Percentiles rank a stretch among this genome's conserved stretches.
Conservation (phyloP, 1,140 invertebrate species). For the Zaprionus ghesquierei region DNA sequence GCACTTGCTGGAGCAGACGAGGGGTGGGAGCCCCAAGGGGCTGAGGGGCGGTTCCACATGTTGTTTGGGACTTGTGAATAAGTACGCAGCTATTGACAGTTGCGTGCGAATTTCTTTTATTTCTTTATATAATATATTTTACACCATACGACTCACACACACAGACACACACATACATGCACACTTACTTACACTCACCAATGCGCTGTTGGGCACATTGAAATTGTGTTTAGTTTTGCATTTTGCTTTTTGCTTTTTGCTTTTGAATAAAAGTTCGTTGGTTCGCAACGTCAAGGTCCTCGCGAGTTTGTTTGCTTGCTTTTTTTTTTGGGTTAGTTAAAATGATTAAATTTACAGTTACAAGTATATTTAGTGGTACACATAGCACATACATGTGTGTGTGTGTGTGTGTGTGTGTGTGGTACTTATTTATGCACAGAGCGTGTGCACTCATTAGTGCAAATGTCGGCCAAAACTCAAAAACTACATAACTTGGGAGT, state of each 20-base stretch:
- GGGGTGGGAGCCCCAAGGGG: background rate
- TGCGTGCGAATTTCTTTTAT: conserved; percentile 79
- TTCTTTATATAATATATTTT: conserved; percentile 57
- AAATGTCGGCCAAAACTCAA: conserved; percentile 62
- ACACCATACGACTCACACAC: conserved; percentile 28
- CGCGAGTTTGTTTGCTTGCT: background rate
- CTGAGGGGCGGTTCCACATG: conserved; percentile 18
- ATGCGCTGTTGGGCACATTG: conserved; percentile 30
- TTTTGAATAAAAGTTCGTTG: conserved; percentile 19
- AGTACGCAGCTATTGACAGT: conserved; percentile 74
- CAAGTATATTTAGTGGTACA: conserved; percentile 11
- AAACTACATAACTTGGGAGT: conserved; percentile 48
- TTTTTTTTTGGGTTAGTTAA: conserved; percentile 13
- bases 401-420: background rate
- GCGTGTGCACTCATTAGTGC: conserved; percentile 73
- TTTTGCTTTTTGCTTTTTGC: conserved; percentile 54
- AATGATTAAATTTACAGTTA: conserved; percentile 18
- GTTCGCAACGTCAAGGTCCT: conserved; percentile 18
- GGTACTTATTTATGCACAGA: conserved; percentile 9
- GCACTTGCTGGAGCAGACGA: conserved; percentile 7
- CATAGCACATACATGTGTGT: background rate
- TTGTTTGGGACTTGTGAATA: conserved; percentile 59
- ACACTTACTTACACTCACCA: conserved; percentile 14
- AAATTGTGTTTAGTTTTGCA: conserved; percentile 65
- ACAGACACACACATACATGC: background rate